Conservation (phyloP, 1,140 invertebrate genomes). For the Vanessa tameamea region DNA sequence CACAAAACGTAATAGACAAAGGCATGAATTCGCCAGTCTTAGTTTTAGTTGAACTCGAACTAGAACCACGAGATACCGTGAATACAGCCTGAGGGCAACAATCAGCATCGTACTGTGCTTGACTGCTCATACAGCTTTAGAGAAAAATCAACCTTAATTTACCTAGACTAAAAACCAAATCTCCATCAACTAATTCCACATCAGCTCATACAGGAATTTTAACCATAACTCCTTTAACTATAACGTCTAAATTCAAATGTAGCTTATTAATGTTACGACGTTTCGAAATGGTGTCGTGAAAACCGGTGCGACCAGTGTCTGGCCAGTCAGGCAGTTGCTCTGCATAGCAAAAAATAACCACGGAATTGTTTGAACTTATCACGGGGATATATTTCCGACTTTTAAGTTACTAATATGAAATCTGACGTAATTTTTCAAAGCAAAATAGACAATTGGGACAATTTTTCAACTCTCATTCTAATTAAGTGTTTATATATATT, state of each 20-base stretch:
- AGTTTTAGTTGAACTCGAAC: conserved; percentile 43
- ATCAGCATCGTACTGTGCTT: conserved; percentile 31
- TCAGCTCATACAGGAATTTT: neutral
- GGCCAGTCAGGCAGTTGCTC: conserved; percentile 52
- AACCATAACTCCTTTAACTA: neutral
- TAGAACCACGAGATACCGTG: conserved; percentile 37
- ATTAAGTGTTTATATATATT: no score
- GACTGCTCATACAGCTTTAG: conserved; percentile 9
- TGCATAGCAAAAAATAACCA: conserved; percentile 63
- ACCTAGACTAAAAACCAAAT: conserved; percentile 23
- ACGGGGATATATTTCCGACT: conserved; percentile 42
- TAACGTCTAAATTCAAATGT: conserved; percentile 13
- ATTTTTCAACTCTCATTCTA: neutral
- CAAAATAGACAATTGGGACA: neutral
- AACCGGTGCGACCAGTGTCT: conserved; percentile 69
- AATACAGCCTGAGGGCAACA: conserved; percentile 47
- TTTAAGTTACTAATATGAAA: conserved; percentile 37
- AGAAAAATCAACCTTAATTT: conserved; percentile 40
- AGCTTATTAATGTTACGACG: conserved; percentile 9
- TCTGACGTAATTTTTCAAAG: neutral
- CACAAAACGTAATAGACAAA: conserved; percentile 28
- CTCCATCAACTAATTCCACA: conserved; percentile 18
- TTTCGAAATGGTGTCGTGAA: conserved; percentile 23
- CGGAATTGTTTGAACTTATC: conserved; percentile 54
- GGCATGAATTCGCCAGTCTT: conserved; percentile 20